phyloP scores from a whole-genome alignment of 1,140 invertebrate genomes.

The Hylaeus volcanicus region DNA sequence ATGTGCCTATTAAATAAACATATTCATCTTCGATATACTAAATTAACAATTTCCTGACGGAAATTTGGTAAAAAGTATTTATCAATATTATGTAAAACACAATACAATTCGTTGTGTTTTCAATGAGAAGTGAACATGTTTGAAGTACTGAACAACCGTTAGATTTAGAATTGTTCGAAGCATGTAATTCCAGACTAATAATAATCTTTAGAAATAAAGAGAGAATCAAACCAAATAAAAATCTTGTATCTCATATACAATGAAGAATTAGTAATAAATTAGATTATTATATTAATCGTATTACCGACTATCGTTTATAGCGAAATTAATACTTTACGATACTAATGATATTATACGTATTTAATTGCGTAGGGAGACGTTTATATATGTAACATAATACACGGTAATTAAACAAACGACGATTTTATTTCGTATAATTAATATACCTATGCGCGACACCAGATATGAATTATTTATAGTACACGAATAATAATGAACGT shows the following conservation, averaged over 20 bases:
- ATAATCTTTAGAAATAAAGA: background rate
- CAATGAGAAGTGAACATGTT: constrained; percentile 4
- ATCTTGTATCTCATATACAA: background rate
- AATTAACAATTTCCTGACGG: background rate
- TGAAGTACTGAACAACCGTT: background rate
- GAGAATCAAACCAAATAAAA: constrained; percentile 22
- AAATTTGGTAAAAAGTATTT: background rate
- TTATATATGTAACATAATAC: constrained; percentile 19
- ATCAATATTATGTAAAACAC: background rate
- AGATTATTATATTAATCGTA: constrained; percentile 4
- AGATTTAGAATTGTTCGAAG: constrained; percentile 1
- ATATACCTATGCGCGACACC: background rate
- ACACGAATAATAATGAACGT: constrained; percentile 7
- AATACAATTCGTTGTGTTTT: constrained; percentile 4
- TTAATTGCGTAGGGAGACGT: constrained; percentile 6
- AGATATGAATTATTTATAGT: constrained; percentile 11
- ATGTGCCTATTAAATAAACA: constrained; percentile 33
- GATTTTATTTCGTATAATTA: constrained; percentile 9
- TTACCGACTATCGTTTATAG: background rate
- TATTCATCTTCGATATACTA: constrained; percentile 10
- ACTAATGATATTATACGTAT: background rate
- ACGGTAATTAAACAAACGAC: constrained; percentile 16
- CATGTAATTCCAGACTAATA: constrained; percentile 1
- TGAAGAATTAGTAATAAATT: background rate
- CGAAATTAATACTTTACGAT: background rate